Conservation (phyloP, 2,888 invertebrate genomes). For the Pammene aurita region DNA sequence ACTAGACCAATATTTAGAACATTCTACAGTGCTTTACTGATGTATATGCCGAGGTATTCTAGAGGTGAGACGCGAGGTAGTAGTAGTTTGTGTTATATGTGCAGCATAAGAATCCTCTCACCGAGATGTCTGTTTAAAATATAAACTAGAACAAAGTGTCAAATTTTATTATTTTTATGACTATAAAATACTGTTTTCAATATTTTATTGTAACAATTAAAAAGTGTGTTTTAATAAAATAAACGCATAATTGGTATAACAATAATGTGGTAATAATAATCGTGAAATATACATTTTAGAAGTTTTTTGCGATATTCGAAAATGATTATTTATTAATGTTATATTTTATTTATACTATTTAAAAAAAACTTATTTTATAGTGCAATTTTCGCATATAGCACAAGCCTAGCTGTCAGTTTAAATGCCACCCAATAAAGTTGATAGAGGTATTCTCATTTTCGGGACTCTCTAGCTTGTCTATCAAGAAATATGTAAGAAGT, state of each 20-base stretch:
- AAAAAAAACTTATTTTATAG: neutral
- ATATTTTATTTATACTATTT: too few relatives aligned
- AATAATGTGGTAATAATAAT: neutral
- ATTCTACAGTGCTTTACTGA: slow-evolving; percentile 78
- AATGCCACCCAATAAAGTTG: neutral
- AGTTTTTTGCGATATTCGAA: neutral
- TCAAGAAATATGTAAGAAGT: too few relatives aligned
- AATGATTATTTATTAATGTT: neutral
- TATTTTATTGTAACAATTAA: neutral
- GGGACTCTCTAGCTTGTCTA: too few relatives aligned
- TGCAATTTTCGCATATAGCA: neutral
- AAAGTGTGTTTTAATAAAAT: neutral
- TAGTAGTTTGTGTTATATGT: slow-evolving; percentile 12
- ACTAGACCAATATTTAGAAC: slow-evolving; percentile 82
- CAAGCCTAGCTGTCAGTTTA: neutral
- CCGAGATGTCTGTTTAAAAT: neutral
- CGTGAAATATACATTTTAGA: neutral
- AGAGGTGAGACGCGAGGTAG: slow-evolving; percentile 46
- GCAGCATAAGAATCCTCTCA: neutral
- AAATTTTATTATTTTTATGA: neutral
- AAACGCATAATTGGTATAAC: neutral
- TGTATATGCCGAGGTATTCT: slow-evolving; percentile 75
- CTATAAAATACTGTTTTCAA: neutral
- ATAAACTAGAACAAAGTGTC: slow-evolving; percentile 1
- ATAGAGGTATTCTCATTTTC: neutral